These are phyloP conservation scores for Chaetops frenatus DNA, from an alignment of 2,113 vertebrate genomes.

Conservation along the genomic window DNA sequence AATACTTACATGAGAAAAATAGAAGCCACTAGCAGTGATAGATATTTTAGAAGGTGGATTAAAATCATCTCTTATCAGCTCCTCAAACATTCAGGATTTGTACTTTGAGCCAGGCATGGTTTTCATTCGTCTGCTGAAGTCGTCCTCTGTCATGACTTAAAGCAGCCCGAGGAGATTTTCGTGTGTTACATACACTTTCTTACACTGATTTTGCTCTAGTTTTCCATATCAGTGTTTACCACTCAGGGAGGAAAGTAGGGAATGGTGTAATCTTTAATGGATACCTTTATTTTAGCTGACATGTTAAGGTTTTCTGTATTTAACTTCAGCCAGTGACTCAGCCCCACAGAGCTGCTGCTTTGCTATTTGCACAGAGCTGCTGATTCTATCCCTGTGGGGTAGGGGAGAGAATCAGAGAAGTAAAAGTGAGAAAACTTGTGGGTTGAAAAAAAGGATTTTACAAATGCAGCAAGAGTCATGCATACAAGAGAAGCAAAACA, in stretches of 20 bases:
- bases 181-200: rapidly evolving
- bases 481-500: not conserved
- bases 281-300: not conserved
- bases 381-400: not conserved
- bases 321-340: not conserved
- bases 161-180: not conserved
- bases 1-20: not conserved
- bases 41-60: not conserved
- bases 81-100: not conserved
- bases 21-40: not conserved
- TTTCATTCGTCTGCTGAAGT: not conserved
- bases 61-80: not conserved
- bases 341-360: not conserved
- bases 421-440: not conserved
- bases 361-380: not conserved
- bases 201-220: not conserved
- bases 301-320: not conserved
- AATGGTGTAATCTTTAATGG: not conserved
- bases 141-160: not conserved
- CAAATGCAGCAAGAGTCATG: not conserved
- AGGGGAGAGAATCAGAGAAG: not conserved
- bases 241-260: not conserved
- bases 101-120: not conserved
- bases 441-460: not conserved
- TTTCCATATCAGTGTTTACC: not conserved